Evolutionary conservation across 2,113 vertebrate species (phyloP).

Genomic region (Oriolus oriolus): DNA sequence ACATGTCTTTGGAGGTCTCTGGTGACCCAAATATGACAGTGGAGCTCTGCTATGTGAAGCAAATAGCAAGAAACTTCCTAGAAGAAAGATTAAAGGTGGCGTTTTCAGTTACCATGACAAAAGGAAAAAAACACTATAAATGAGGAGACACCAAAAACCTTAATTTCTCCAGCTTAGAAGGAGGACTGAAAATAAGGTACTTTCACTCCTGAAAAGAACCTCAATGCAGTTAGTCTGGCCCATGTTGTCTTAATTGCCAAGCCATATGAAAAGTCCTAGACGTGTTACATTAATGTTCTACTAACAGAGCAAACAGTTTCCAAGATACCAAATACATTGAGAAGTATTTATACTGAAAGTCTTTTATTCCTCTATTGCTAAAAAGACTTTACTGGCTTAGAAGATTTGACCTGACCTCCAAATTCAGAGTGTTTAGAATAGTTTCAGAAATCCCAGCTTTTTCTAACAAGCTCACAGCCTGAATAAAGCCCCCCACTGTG

Average conservation of each 20-base stretch:
- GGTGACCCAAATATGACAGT: neutral
- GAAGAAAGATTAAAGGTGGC: neutral
- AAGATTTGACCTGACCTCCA: neutral
- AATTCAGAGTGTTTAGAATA: neutral
- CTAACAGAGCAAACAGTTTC: neutral
- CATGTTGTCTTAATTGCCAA: neutral
- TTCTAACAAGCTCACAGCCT: neutral
- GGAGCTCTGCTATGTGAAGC: neutral
- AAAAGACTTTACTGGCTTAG: neutral
- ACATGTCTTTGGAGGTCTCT: neutral
- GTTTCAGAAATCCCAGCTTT: neutral
- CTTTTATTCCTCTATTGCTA: neutral
- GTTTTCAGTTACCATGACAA: neutral
- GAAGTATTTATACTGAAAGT: neutral
- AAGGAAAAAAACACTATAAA: neutral
- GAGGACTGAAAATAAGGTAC: neutral
- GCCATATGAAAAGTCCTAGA: neutral
- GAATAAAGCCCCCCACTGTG: neutral
- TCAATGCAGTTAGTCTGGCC: neutral
- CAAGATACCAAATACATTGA: neutral
- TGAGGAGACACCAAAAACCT: neutral
- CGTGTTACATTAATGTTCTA: neutral
- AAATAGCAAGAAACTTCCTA: neutral
- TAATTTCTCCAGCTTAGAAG: neutral
- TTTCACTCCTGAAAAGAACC: neutral